phyloP scores from a whole-genome alignment of 1,140 invertebrate species.

The Drosophila orosa region DNA sequence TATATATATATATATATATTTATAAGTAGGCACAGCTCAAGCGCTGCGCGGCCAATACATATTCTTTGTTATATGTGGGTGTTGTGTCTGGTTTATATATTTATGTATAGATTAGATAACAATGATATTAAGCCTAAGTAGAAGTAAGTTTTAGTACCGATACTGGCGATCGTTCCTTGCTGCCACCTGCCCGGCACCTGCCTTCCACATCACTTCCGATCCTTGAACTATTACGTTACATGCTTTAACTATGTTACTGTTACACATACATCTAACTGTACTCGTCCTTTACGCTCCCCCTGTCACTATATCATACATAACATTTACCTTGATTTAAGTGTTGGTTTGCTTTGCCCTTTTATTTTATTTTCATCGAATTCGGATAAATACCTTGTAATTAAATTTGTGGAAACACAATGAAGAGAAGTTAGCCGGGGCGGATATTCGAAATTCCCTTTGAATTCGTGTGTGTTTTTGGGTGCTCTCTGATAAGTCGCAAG shows the following conservation, averaged over 20 bases:
- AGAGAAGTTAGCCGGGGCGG: conserved; percentile 34
- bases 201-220: conserved; percentile 40
- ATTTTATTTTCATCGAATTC: conserved; percentile 11
- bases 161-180: conserved; percentile 52
- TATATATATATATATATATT: conserved; percentile 65
- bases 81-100: conserved; percentile 48
- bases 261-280: conserved; percentile 75
- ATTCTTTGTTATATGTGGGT: conserved; percentile 54
- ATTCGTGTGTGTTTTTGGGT: conserved; percentile 28
- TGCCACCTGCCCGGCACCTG: conserved; percentile 16
- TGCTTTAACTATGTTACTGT: conserved; percentile 77
- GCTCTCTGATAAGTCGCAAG: conserved; percentile 53
- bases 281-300: conserved; percentile 48
- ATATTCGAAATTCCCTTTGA: conserved; percentile 23
- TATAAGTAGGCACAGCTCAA: conserved; percentile 37
- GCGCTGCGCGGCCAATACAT: conserved; percentile 65
- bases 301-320: conserved; percentile 72
- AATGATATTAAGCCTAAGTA: conserved; percentile 80
- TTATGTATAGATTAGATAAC: conserved; percentile 80
- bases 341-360: conserved; percentile 24
- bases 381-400: conserved; percentile 46
- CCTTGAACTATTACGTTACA: conserved; percentile 73
- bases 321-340: conserved; percentile 40
- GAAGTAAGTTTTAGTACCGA: conserved; percentile 75
- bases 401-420: conserved; percentile 38